Evolutionary conservation across 1,140 invertebrate species (phyloP).

Genomic region (Euwallacea fornicatus): DNA sequence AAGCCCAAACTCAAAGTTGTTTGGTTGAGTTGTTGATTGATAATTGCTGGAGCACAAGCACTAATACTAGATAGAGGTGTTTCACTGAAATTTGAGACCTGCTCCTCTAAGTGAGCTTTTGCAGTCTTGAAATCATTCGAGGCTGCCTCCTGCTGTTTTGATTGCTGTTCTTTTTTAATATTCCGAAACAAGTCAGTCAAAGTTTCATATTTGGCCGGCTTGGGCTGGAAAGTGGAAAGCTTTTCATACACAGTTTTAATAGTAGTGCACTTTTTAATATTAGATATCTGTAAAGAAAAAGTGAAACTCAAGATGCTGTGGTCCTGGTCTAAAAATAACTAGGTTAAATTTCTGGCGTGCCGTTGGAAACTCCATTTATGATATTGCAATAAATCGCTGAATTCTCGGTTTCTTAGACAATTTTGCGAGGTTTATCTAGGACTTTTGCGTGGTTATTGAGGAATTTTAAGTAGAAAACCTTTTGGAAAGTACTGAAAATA

Average conservation of each 20-base stretch:
- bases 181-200: conserved; percentile 54
- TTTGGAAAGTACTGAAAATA: too few species aligned
- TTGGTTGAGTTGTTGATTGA: neutral
- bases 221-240: conserved; percentile 51
- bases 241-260: conserved; percentile 47
- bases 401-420: too few species aligned
- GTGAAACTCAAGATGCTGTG: conserved; percentile 33
- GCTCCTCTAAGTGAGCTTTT: too few species aligned
- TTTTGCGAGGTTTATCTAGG: too few species aligned
- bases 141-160: neutral
- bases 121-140: neutral
- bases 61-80: neutral
- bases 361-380: conserved; percentile 18
- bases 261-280: conserved; percentile 52
- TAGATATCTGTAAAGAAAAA: conserved; percentile 50
- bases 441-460: neutral
- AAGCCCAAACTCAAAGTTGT: conserved; percentile 12
- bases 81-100: too few species aligned
- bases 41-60: neutral
- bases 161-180: conserved; percentile 46
- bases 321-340: conserved; percentile 44
- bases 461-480: neutral
- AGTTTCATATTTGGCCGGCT: conserved; percentile 53
- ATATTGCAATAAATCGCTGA: too few species aligned
- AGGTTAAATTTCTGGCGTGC: conserved; percentile 36